These are phyloP conservation scores for Pipra filicauda DNA, from an alignment of 2,113 vertebrate species.

Conservation along the genomic window DNA sequence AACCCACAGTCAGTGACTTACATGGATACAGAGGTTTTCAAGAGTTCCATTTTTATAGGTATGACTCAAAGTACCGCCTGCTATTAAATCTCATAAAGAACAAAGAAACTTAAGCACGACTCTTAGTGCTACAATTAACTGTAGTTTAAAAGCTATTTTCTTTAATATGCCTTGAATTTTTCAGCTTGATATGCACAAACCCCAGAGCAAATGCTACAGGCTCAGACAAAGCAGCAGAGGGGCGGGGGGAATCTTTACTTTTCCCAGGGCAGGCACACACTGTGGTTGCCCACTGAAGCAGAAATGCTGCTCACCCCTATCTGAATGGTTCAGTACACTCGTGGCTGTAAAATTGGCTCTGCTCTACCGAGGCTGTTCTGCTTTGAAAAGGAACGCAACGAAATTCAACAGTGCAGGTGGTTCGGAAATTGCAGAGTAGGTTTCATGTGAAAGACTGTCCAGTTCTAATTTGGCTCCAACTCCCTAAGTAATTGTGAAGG, in stretches of 20 bases:
- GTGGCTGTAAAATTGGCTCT: not conserved
- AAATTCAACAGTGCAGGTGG: not conserved
- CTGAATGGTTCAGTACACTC: not conserved
- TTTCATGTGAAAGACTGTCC: not conserved
- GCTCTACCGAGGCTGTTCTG: not conserved
- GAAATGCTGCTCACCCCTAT: not conserved
- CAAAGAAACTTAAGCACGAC: not conserved
- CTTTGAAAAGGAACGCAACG: not conserved
- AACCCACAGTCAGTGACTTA: not conserved
- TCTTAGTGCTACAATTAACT: not conserved
- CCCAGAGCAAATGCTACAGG: not conserved
- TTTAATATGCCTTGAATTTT: not conserved
- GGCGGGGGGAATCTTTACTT: not conserved
- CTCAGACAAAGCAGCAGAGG: not conserved
- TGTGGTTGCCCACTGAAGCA: not conserved
- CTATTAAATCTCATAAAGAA: not conserved
- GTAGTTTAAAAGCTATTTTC: not conserved
- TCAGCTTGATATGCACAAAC: not conserved
- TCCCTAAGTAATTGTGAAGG: not conserved
- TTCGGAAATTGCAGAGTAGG: not conserved
- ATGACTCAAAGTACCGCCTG: constrained; percentile 4
- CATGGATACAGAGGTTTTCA: not conserved
- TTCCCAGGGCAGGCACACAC: not conserved
- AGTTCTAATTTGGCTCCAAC: not conserved
- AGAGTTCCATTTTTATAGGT: not conserved